Base-by-base conservation (phyloP, 2,113 vertebrate species). In the Tenrec ecaudatus region DNA sequence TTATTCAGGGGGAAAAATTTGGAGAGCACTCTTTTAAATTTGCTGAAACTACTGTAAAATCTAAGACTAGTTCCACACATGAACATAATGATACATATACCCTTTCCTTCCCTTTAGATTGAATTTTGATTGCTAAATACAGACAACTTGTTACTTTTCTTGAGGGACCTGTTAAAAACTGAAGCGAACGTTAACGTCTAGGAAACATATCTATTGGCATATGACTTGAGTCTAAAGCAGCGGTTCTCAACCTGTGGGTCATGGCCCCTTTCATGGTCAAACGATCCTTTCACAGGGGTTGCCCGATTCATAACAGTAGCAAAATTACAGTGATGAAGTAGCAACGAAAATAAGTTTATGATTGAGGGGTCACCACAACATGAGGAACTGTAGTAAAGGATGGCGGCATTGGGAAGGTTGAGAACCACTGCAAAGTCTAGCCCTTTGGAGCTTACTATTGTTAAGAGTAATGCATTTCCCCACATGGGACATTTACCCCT, bases 381-480 rank as follows among this genome's bases (percentile, higher is more conserved):
- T 53, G 47, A 53, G 47, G 47, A 53, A 53, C 47, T 53, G 47
- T 53, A 53, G 6, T 53, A 93, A 43, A 92, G 92, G 90, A 84
- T n/a, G 89, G 84, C 64, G 92, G 92, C 95, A 95, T 94, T 94
- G 87, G 62, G 82, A 96, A 96, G 88, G 47, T 53, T 53, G 47
- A 53, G 47, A 53, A 53, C 47, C 47, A 53, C 47, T 53, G 12
- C 47, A 53, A 53, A 53, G 47, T 14, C 47, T 53, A 53, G 47
- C 9, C 47, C 47, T 53, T 53, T 53, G 9, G 12, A 53, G 47
- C 47, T 53, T 53, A 53, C 47, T 10, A 14, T 53, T 53, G 47
- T 53, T 53, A 53, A 53, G 47, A 53, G 47, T 53, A 53, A 53
- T 53, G 47, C 12, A 53, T 53, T 53, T 53, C 47, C 47, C 47